These are phyloP conservation scores for Chrysina gloriosa DNA, from an alignment of 2,888 invertebrate species.

Conservation along the genomic window DNA sequence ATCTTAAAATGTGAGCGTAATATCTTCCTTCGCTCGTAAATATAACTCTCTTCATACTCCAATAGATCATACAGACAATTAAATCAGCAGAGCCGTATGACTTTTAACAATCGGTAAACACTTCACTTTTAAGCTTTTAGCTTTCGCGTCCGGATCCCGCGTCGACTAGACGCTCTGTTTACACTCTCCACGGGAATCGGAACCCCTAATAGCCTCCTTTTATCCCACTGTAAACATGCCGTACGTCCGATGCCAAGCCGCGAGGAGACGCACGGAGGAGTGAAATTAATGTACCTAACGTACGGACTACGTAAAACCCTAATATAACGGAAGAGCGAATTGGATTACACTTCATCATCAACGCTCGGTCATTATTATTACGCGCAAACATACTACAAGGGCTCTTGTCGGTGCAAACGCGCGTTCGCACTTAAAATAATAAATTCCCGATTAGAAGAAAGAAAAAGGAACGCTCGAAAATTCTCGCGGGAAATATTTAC, in stretches of 20 bases:
- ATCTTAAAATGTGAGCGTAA: not conserved
- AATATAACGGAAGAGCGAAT: slow-evolving; percentile 30
- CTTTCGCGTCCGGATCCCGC: slow-evolving; percentile 33
- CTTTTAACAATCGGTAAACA: slow-evolving; percentile 43
- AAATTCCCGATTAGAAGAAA: slow-evolving; percentile 5
- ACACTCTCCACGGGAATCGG: slow-evolving; percentile 54
- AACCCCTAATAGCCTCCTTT: slow-evolving; percentile 57
- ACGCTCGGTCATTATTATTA: slow-evolving; percentile 23
- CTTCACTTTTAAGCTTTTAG: slow-evolving; percentile 42
- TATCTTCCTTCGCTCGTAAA: not conserved
- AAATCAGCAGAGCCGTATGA: slow-evolving; percentile 11
- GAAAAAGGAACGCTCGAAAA: not conserved
- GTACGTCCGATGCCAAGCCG: slow-evolving; percentile 46
- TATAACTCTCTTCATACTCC: not conserved
- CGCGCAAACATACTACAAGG: not conserved
- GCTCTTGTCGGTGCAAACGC: not conserved
- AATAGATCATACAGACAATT: slow-evolving; percentile 25
- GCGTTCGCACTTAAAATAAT: slow-evolving; percentile 7
- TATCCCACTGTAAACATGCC: slow-evolving; percentile 57
- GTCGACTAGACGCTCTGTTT: slow-evolving; percentile 42
- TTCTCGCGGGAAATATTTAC: not conserved
- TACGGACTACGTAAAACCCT: slow-evolving; percentile 16
- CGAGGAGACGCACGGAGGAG: not conserved
- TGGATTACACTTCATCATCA: slow-evolving; percentile 25
- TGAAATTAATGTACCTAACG: slow-evolving; percentile 21